Base-by-base conservation (phyloP, 2,113 vertebrate species). In the Podarcis muralis region DNA sequence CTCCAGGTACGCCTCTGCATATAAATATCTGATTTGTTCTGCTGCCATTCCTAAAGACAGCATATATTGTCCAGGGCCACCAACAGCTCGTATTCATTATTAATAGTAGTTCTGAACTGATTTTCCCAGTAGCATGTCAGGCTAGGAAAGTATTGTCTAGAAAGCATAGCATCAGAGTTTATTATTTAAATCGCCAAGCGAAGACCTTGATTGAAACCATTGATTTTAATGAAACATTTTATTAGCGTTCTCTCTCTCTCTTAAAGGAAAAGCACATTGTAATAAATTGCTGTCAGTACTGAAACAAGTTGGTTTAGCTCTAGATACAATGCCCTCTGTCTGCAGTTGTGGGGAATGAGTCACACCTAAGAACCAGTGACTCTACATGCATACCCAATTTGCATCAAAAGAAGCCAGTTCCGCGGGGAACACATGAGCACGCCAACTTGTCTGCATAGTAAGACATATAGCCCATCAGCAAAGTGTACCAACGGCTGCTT, bases 81-180 rank as follows among this genome's bases (percentile, higher is more conserved):
- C 11, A 87, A 71, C 22, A 87, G 3, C 82, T 89, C 83, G 30
- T 88, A 74, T 74, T 89, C 85, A 78, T 86, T n/a, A 23, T 77
- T 53, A 87, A 43, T 12, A n/a, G 27, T 57, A 18, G 57, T 57
- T 57, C 77, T 80, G 43, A 84, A 62, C 32, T 27, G 53, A 4
- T 88, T 18, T 83, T 82, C 53, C 22, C 59, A 12, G 32, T 84
- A n/a, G 66, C 74, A n/a, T 37, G 69, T 22, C 71, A 81, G 72
- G 16, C 32, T 48, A 43, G 3, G 12, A 5, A 83, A 80, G 1
- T 30, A 37, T 37, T 62, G 43, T 11, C 15, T 74, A 76, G 76
- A 81, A 13, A 80, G 66, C 89, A 80, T 30, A 77, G 37, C 75
- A 23, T 77, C 77, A 80, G 43, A 16, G 77, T 48, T 57, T 27